These are phyloP conservation scores for Thripadectes ignobilis DNA, from an alignment of 2,797 vertebrate species.

Conservation along the genomic window DNA sequence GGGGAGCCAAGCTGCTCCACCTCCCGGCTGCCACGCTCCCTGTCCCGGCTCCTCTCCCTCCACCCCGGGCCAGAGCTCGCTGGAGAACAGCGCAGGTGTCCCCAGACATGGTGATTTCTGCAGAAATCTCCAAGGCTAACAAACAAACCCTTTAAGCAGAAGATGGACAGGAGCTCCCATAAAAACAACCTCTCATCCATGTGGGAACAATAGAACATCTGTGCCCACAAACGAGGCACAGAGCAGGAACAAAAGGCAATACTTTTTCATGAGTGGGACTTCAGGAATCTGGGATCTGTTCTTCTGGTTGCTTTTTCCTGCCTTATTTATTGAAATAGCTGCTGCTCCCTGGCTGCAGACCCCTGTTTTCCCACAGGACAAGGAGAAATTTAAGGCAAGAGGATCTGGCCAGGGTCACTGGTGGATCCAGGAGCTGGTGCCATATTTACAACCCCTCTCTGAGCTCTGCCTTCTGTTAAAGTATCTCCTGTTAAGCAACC, in stretches of 20 bases:
- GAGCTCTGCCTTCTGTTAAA: not conserved
- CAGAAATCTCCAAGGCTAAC: not conserved
- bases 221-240: not conserved
- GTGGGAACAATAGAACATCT: not conserved
- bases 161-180: not conserved
- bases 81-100: not conserved
- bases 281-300: not conserved
- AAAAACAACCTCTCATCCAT: not conserved
- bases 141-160: not conserved
- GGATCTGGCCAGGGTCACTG: not conserved
- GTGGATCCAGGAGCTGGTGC: not conserved
- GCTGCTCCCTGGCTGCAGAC: not conserved
- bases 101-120: not conserved
- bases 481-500: not conserved
- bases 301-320: not conserved
- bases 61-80: not conserved
- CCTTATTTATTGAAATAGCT: not conserved
- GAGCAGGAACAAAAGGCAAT: not conserved
- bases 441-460: not conserved
- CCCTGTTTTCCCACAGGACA: not conserved
- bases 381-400: not conserved
- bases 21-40: slow-evolving; percentile 2
- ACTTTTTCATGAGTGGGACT: not conserved
- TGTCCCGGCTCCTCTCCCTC: not conserved
- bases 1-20: slow-evolving; percentile 31